These are phyloP conservation scores for Cryptus armator DNA, from an alignment of 2,888 invertebrate genomes.

Conservation along the genomic window DNA sequence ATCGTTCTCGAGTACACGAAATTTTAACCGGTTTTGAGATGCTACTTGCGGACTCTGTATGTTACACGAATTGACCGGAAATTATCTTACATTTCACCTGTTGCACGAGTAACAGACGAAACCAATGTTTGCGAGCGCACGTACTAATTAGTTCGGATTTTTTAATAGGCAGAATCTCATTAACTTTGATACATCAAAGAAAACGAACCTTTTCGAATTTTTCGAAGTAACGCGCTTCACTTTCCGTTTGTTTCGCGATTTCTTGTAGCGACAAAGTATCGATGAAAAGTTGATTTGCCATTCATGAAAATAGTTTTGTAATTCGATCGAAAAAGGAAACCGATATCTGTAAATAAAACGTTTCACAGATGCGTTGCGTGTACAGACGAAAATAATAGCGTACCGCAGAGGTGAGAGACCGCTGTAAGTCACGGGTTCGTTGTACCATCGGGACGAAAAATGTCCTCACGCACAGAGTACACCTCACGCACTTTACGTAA, in stretches of 20 bases:
- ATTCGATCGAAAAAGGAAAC: neutral
- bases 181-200: no score
- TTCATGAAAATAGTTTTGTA: no score
- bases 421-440: neutral
- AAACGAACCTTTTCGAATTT: no score
- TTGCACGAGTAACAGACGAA: neutral
- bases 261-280: neutral
- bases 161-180: no score
- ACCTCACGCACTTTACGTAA: no score
- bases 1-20: slow-evolving; percentile 30
- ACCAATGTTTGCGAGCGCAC: no score
- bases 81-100: neutral
- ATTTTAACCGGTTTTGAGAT: slow-evolving; percentile 42
- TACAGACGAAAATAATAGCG: neutral
- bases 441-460: neutral
- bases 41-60: neutral
- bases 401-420: slow-evolving; percentile 1
- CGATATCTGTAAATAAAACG: neutral
- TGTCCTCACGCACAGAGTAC: neutral
- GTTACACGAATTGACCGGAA: neutral
- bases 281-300: neutral
- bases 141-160: no score
- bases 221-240: no score
- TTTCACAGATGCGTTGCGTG: neutral
- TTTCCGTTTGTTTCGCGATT: neutral